Evolutionary conservation across 2,888 invertebrate genomes (phyloP).

Genomic region (Scelioninae gen. 1): DNA sequence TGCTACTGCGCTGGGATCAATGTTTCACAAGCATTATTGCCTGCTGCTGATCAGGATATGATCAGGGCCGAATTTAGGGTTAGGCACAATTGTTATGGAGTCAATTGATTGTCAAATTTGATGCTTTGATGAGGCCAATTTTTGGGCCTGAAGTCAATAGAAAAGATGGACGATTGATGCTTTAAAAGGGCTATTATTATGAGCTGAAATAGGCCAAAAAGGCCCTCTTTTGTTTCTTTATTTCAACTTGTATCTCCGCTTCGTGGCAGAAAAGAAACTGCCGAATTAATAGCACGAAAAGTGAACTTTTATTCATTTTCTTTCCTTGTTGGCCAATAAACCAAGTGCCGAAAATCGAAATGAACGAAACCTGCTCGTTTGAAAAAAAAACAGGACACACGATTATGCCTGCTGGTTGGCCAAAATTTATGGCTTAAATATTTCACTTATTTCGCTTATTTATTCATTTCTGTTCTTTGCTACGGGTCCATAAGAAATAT

Average conservation of each 20-base stretch:
- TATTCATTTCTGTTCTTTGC: slow-evolving; percentile 19
- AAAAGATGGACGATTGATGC: not conserved
- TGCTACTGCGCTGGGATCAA: slow-evolving; percentile 32
- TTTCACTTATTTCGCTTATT: slow-evolving; percentile 48
- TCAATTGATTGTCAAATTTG: slow-evolving; percentile 47
- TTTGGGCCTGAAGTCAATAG: slow-evolving; percentile 14
- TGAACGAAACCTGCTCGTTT: slow-evolving; percentile 29
- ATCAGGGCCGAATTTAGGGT: too few species aligned
- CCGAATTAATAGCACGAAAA: slow-evolving; percentile 37
- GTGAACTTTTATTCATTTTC: slow-evolving; percentile 36
- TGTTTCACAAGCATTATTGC: slow-evolving; percentile 10
- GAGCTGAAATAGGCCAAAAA: slow-evolving; percentile 24
- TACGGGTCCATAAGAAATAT: slow-evolving; percentile 39
- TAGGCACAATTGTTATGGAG: slow-evolving; percentile 1
- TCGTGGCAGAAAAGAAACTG: not conserved
- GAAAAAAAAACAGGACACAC: slow-evolving; percentile 24
- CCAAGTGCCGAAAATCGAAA: slow-evolving; percentile 22
- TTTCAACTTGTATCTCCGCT: slow-evolving; percentile 5
- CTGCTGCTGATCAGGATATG: not conserved
- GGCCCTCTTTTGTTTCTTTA: slow-evolving; percentile 13
- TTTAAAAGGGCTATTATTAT: slow-evolving; percentile 23
- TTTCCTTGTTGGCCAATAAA: slow-evolving; percentile 6
- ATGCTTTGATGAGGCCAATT: slow-evolving; percentile 32
- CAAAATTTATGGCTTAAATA: slow-evolving; percentile 52
- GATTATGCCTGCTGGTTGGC: not conserved